These are phyloP conservation scores for Ciconia maguari DNA, from an alignment of 2,113 vertebrate species.

Conservation along the genomic window DNA sequence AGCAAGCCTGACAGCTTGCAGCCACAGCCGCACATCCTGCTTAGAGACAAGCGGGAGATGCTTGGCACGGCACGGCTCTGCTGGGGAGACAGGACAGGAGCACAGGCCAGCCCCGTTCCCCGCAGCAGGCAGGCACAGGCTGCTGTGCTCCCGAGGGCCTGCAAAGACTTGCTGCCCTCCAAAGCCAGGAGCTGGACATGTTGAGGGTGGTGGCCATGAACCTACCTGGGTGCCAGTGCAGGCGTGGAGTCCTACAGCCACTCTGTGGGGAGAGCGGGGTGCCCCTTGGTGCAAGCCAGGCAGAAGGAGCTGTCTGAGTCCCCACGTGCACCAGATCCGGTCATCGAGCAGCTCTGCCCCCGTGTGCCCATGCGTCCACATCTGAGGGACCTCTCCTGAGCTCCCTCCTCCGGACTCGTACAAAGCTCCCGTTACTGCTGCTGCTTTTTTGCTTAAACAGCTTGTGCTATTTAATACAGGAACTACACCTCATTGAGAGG, in stretches of 20 bases:
- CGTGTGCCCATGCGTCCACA: fast-evolving
- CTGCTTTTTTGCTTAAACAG: background rate
- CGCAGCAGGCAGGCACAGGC: background rate
- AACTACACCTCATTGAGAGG: slow-evolving; percentile 37
- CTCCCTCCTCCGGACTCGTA: background rate
- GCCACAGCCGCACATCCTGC: fast-evolving
- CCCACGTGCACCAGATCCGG: background rate
- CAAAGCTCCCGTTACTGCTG: background rate
- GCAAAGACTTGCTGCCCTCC: background rate
- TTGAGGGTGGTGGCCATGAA: fast-evolving
- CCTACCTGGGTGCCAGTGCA: background rate
- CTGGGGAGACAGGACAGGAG: background rate
- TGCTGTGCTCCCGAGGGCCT: fast-evolving
- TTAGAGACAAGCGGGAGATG: fast-evolving
- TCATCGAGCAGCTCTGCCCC: fast-evolving
- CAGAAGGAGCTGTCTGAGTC: background rate
- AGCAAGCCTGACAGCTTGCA: background rate
- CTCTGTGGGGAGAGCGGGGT: background rate
- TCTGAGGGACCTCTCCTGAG: background rate
- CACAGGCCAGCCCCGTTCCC: background rate
- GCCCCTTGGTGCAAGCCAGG: fast-evolving
- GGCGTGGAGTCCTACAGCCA: fast-evolving
- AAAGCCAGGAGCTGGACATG: fast-evolving
- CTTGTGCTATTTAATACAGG: background rate
- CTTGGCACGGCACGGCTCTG: background rate